Conservation (phyloP, 2,797 vertebrate species). For the Dromococcyx pavoninus region DNA sequence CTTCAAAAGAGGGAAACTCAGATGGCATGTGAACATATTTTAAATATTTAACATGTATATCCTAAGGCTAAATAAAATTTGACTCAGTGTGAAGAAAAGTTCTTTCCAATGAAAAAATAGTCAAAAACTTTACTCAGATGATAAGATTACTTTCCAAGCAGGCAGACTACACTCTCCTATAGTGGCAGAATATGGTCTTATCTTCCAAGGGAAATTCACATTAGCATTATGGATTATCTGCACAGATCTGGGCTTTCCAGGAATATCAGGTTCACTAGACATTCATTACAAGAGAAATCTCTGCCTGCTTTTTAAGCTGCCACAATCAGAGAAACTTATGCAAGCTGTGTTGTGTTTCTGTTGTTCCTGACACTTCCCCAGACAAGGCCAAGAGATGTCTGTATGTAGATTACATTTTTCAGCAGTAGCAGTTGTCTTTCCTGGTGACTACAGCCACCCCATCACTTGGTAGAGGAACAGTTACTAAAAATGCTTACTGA, state of each 20-base stretch:
- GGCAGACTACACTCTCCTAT: neutral
- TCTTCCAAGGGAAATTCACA: neutral
- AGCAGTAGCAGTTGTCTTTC: neutral
- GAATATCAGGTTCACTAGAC: neutral
- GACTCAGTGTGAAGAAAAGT: neutral
- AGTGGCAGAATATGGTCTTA: neutral
- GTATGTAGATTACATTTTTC: neutral
- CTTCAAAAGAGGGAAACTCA: neutral
- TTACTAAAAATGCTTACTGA: neutral
- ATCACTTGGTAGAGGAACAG: neutral
- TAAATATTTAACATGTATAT: neutral
- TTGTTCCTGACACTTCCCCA: neutral
- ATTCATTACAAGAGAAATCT: neutral
- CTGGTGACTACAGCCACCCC: neutral
- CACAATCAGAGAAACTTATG: neutral
- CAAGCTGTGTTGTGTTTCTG: neutral
- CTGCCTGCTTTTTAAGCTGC: neutral
- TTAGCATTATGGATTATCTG: neutral
- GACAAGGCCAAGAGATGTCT: neutral
- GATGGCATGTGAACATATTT: neutral
- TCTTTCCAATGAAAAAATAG: neutral
- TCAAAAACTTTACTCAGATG: neutral
- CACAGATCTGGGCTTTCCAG: neutral
- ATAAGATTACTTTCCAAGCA: neutral
- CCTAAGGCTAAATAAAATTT: neutral